Conservation (phyloP, 2,113 vertebrate genomes). For the Diadophis punctatus region DNA sequence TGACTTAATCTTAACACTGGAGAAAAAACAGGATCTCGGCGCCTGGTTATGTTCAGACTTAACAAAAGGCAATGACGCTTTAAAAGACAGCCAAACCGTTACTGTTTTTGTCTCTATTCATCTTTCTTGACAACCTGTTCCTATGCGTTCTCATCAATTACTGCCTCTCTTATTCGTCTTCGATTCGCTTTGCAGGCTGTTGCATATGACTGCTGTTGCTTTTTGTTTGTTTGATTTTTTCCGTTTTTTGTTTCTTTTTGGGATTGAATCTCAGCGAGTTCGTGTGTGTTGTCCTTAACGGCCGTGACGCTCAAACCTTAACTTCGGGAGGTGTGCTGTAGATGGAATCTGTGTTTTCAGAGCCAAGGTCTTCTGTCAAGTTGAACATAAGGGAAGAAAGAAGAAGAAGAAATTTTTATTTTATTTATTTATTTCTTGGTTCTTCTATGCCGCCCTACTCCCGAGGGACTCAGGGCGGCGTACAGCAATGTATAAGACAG, state of each 20-base stretch:
- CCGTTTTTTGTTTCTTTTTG: constrained; percentile 23
- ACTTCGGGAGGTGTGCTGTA: constrained; percentile 87
- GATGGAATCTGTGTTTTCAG: constrained; percentile 88
- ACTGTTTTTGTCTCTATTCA: constrained; percentile 59
- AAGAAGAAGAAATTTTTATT: not conserved
- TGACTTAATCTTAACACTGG: constrained; percentile 61
- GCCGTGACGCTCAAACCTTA: constrained; percentile 79
- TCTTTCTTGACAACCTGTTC: constrained; percentile 62
- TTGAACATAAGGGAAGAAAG: constrained; percentile 10
- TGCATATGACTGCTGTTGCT: constrained; percentile 58
- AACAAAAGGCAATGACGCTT: constrained; percentile 75
- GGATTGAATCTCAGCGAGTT: constrained; percentile 59
- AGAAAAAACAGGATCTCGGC: constrained; percentile 62
- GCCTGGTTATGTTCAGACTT: constrained; percentile 67
- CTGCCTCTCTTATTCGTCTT: constrained; percentile 65
- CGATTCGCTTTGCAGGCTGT: constrained; percentile 57
- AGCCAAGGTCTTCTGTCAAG: constrained; percentile 84
- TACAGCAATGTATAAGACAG: no score
- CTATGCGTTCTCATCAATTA: constrained; percentile 58
- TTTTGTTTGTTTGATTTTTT: not conserved
- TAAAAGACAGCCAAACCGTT: constrained; percentile 65
- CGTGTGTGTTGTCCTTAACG: constrained; percentile 32
- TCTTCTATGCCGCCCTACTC: no score
- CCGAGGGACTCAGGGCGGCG: no score
- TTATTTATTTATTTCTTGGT: no score